Base-by-base conservation (phyloP, 2,888 invertebrate genomes). In the Dusona sp. region DNA sequence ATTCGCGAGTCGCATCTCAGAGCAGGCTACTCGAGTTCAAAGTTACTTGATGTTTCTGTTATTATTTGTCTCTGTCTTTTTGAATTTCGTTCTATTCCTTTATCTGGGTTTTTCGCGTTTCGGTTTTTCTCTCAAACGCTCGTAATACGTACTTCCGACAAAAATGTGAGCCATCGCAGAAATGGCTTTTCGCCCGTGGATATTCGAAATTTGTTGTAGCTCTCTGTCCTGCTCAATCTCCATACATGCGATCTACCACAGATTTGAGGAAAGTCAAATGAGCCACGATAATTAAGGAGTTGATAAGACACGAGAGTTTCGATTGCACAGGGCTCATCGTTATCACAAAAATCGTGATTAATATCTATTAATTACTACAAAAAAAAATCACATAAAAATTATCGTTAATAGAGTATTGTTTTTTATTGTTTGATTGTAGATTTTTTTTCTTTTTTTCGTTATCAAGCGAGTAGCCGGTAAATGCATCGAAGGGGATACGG, bases 241-340 rank as follows among this genome's bases (percentile, higher is more conserved):
- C 86, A 83, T 75, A 83, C 86, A 86, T 86, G 83, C 86, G 83
- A 86, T 86, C 86, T 83, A 86, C 79, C 86, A 83, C 83, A 86
- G 79, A 86, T 86, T 83, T 72, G 83, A 83, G 75, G 86, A 83
- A 83, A 80, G 70, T 70, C 72, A 79, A 86, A 77, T 86, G 83
- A 86, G 86, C 83, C 79, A 75, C 75, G 54, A 74, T 38, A 77
- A 67, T 74, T n/a, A 81, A 74, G 36, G 73, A 74, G 36, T 48
- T 64, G 45, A 51, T 48, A 72, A 72, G 51, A 79, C 48, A 73
- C 80, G 80, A 80, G 80, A 73, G 29, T 80, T 51, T 81, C 51
- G 85, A 85, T 81, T 81, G 85, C 78, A 78, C 80, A 67, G 80
- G 57, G 38, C 83, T 80, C 83, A 73, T 61, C 57, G 67, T 79